phyloP scores from a whole-genome alignment of 2,113 vertebrate species.

The Amphilophus citrinellus region DNA sequence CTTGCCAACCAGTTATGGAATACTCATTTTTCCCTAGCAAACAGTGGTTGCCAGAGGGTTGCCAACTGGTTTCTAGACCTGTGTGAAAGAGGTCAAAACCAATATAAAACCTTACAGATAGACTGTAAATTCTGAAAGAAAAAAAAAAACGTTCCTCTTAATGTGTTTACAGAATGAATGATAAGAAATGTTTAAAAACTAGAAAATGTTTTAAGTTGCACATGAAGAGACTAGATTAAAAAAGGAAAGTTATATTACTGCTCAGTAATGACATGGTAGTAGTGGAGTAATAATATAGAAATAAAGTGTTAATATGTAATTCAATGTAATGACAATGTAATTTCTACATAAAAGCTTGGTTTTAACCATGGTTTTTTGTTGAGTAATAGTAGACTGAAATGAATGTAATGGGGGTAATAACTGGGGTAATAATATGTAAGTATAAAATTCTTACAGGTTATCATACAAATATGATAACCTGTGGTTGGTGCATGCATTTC shows the following conservation, averaged over 20 bases:
- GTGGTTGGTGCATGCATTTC: too few species aligned
- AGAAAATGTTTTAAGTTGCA: too few species aligned
- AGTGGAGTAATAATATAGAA: fast-evolving
- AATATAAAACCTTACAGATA: not conserved
- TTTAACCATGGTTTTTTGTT: not conserved
- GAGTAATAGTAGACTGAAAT: not conserved
- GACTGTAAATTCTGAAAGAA: not conserved
- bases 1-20: not conserved
- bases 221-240: fast-evolving
- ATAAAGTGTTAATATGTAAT: not conserved
- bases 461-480: fast-evolving
- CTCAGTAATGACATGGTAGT: not conserved
- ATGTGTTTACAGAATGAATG: too few species aligned
- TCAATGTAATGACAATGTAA: not conserved
- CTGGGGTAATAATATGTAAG: not conserved
- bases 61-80: not conserved
- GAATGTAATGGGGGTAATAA: not conserved
- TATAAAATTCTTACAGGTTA: too few species aligned
- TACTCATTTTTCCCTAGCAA: not conserved
- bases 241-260: not conserved
- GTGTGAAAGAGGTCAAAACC: not conserved
- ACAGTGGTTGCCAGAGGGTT: not conserved
- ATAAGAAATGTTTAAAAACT: too few species aligned
- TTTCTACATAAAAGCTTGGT: not conserved
- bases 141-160: not conserved